Base-by-base conservation (phyloP, 2,888 invertebrate genomes). In the Mycalesis mineus region DNA sequence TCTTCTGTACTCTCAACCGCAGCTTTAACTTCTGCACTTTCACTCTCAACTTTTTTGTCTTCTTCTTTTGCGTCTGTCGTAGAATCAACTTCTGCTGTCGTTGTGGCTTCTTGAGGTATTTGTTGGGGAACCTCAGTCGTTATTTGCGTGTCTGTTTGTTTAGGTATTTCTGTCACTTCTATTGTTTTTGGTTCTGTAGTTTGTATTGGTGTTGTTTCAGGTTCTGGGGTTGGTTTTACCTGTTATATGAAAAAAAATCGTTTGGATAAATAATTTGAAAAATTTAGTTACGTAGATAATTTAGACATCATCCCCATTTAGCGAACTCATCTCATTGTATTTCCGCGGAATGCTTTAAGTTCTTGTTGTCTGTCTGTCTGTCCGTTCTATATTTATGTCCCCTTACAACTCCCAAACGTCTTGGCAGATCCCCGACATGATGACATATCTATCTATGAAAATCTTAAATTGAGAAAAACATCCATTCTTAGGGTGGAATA, bases 1-100 rank as follows among this genome's bases (percentile, higher is more conserved):
- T 57, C 55, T 7, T 68, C 65, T 11, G 53, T 49, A 11, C 45
- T 55, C n/a, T 47, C 56, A 28, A 57, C 57, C 22, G 44, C 49
- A 13, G 33, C 45, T 0, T 50, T 14, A 5, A 17, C 33, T 33
- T 33, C 47, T 11, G 31, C 33, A 11, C 15, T 60, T 0, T 63
- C 63, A 7, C 22, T 14, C 14, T 55, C 54, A 9, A 63, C 62
- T 49, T 56, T 57, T 22, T 57, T 54, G n/a, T 59, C 61, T 1
- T 36, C 49, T 31, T 45, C 57, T 36, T 55, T 42, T 31, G 48
- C 61, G 17, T 48, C 55, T 40, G 44, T 48, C 4, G 45, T 0
- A 15, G 15, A 8, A 11, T 42, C 14, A n/a, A 39, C 58, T 48
- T 54, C 28, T 15, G 29, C 22, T 9, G 29, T 37, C 13, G 36